Evolutionary conservation across 23 tunicate species (phyloP).

Genomic region (Halocynthia aurantium): DNA sequence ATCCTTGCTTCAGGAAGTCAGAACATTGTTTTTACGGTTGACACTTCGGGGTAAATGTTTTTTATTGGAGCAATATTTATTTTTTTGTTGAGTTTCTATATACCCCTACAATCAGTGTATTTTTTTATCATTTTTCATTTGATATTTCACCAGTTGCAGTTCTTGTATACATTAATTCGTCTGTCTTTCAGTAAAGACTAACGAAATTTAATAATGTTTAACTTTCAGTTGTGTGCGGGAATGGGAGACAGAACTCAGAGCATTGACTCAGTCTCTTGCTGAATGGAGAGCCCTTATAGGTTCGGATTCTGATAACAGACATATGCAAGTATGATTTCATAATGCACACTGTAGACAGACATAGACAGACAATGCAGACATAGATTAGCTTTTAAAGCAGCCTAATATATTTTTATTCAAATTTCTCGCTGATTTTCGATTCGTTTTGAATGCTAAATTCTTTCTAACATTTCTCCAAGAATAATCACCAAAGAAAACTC

Average conservation of each 20-base stretch:
- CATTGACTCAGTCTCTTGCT: constrained; percentile 48
- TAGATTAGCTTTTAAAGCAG: too few relatives aligned
- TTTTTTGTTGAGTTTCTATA: background rate
- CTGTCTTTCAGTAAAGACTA: too few relatives aligned
- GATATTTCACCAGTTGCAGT: too few relatives aligned
- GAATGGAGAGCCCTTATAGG: constrained; percentile 93
- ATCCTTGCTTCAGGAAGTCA: constrained; percentile 36
- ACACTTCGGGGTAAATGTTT: constrained; percentile 61
- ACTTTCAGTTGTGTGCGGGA: constrained; percentile 61
- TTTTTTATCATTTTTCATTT: background rate
- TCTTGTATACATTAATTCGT: too few relatives aligned
- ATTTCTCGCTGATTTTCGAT: too few relatives aligned
- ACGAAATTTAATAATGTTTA: background rate
- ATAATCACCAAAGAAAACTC: too few relatives aligned
- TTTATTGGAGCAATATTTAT: background rate
- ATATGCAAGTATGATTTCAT: constrained; percentile 34
- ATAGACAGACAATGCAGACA: too few relatives aligned
- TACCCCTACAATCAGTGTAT: background rate
- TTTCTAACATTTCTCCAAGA: background rate
- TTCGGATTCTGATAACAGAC: constrained; percentile 47
- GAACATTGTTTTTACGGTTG: constrained; percentile 57
- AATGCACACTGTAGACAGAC: background rate
- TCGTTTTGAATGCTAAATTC: too few relatives aligned
- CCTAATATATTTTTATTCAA: too few relatives aligned
- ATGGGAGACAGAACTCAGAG: constrained; percentile 74